Base-by-base conservation (phyloP, 2,113 vertebrate species). In the Lipotes vexillifer region DNA sequence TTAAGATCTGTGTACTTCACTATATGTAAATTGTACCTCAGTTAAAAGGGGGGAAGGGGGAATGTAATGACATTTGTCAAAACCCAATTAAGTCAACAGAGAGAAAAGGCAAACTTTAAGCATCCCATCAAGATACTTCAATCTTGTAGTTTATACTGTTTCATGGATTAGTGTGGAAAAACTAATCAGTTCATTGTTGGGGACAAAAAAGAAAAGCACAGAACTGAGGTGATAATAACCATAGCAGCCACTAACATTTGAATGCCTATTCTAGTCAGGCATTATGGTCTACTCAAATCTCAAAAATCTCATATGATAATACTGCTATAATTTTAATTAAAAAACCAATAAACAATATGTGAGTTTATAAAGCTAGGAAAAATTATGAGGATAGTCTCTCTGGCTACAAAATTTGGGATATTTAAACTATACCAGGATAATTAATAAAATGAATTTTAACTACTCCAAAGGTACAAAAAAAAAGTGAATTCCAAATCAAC, bases 351-450 rank as follows among this genome's bases (percentile, higher is more conserved):
- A 61, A 15, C 23, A 87, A 83, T 46, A 68, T n/a, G n/a, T 71
- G 31, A 94, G 36, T 93, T 96, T 93, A 91, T n/a, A 91, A 84
- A 88, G 14, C n/a, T 41, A 92, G n/a, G 23, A 21, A 84, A 95
- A 55, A 21, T 38, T 27, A 52, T 84, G 31, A 93, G 13, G 61
- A 31, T 6, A 81, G 33, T 81, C 18, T 68, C 15, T 55, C 21
- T 57, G 31, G 46, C 20, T 72, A 85, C 65, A 91, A 93, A 72
- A 77, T 68, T 38, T 80, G 75, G 9, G 6, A 20, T 88, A 75
- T 93, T 78, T 74, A 94, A 86, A 88, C 0, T 33, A 61, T 7
- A 80, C 13, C 29, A 74, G 11, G 57, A 61, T 77, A 90, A 88
- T 68, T 61, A 94, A 61, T 68, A 1, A 81, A 41, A 88, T 46